Conservation (phyloP, 2,797 vertebrate species). For the Enteromius radiatus region DNA sequence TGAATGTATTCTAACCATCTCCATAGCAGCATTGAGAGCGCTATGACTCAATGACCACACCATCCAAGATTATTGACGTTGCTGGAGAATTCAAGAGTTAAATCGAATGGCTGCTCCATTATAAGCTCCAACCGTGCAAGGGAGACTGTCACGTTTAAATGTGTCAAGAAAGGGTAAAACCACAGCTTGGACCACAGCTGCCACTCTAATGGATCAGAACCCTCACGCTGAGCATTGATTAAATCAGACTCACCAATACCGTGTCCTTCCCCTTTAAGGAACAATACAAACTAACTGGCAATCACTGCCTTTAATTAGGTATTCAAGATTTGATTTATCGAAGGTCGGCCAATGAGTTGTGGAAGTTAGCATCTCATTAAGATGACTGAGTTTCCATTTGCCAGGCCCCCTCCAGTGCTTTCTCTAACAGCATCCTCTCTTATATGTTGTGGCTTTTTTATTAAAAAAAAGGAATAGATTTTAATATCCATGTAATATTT, state of each 20-base stretch:
- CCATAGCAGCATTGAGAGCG: conserved; percentile 12
- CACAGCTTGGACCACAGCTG: conserved; percentile 53
- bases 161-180: conserved; percentile 57
- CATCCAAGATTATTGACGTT: conserved; percentile 61
- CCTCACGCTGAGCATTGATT: conserved; percentile 68
- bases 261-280: conserved; percentile 64
- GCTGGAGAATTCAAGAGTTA: conserved; percentile 60
- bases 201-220: conserved; percentile 66
- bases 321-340: conserved; percentile 75
- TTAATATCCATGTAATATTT: conserved; percentile 59
- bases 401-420: conserved; percentile 14
- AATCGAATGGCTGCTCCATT: conserved; percentile 58
- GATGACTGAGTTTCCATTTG: conserved; percentile 49
- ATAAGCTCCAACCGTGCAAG: conserved; percentile 50
- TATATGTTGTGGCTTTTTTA: conserved; percentile 52
- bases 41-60: conserved; percentile 61
- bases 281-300: conserved; percentile 62
- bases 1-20: neutral
- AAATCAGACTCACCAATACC: conserved; percentile 69
- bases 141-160: conserved; percentile 49
- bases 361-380: conserved; percentile 68
- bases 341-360: conserved; percentile 66
- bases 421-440: conserved; percentile 9
- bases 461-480: conserved; percentile 60
- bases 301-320: conserved; percentile 73